A percentile compares a stretch with the other conserved stretches of the same genome.
These are phyloP conservation scores for Liasis olivaceus DNA, from an alignment of 2,797 vertebrate genomes.

Conservation along the genomic window DNA sequence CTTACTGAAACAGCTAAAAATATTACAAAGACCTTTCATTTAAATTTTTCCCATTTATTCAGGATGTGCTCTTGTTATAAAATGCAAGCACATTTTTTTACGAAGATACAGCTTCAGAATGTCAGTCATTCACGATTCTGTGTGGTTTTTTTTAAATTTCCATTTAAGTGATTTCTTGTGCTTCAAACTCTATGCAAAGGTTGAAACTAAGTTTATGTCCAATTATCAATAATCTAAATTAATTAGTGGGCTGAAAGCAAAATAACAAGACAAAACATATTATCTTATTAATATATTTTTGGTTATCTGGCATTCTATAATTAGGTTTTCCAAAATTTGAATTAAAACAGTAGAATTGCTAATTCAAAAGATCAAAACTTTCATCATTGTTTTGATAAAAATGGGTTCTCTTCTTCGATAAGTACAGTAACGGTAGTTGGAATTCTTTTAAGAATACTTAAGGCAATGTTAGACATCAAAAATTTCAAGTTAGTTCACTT, in stretches of 20 bases:
- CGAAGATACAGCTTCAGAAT: slow-evolving; percentile 11
- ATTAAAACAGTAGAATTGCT: background rate
- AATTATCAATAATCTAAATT: slow-evolving; percentile 24
- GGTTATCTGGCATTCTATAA: slow-evolving; percentile 39
- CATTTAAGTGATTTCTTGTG: slow-evolving; percentile 21
- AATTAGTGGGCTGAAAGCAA: slow-evolving; percentile 3
- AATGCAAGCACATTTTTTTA: slow-evolving; percentile 47
- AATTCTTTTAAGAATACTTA: background rate
- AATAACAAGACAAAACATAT: slow-evolving; percentile 36
- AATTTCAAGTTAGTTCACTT: background rate
- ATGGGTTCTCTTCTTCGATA: background rate
- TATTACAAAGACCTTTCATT: slow-evolving; percentile 44
- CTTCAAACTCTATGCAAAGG: slow-evolving; percentile 31
- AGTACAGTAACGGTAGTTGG: background rate
- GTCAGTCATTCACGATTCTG: background rate
- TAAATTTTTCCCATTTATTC: slow-evolving; percentile 51
- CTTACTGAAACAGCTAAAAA: slow-evolving; percentile 53
- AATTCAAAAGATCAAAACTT: slow-evolving; percentile 28
- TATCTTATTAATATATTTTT: slow-evolving; percentile 7
- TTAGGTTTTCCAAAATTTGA: slow-evolving; percentile 36
- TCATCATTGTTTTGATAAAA: background rate
- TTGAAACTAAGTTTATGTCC: background rate
- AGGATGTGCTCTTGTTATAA: slow-evolving; percentile 48
- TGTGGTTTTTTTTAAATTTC: background rate
- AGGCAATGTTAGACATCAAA: background rate